Conservation (phyloP, 2,113 vertebrate species). For the Psephotus haematonotus region DNA sequence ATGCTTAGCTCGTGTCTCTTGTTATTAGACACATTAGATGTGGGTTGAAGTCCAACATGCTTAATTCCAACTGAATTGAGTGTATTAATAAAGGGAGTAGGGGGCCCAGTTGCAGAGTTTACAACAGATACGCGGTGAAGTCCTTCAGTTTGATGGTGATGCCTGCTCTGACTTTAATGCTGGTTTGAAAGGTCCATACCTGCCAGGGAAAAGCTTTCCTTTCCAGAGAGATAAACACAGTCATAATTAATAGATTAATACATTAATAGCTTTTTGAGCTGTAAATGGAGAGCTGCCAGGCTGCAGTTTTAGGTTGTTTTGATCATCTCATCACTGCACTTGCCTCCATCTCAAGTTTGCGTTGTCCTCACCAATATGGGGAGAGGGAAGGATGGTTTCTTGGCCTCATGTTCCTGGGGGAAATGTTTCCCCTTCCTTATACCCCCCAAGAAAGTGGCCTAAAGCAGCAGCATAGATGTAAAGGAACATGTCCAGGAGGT, state of each 20-base stretch:
- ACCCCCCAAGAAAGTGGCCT: not conserved
- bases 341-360: not conserved
- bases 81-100: not conserved
- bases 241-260: slow-evolving; percentile 34
- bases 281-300: not conserved
- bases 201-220: not conserved
- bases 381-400: not conserved
- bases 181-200: not conserved
- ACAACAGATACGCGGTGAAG: fast-evolving
- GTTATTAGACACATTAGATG: not conserved
- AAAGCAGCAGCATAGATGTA: fast-evolving
- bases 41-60: not conserved
- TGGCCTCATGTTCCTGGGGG: not conserved
- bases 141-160: not conserved
- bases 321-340: not conserved
- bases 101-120: not conserved
- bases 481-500: not conserved
- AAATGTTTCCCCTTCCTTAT: fast-evolving
- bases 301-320: not conserved
- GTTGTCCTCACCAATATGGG: fast-evolving
- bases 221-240: not conserved
- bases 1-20: not conserved
- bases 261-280: not conserved
- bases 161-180: not conserved
- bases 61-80: not conserved